Percentiles rank a stretch among this genome's conserved stretches.
Conservation (phyloP, 2,888 invertebrate species). For the Timema cristinae region DNA sequence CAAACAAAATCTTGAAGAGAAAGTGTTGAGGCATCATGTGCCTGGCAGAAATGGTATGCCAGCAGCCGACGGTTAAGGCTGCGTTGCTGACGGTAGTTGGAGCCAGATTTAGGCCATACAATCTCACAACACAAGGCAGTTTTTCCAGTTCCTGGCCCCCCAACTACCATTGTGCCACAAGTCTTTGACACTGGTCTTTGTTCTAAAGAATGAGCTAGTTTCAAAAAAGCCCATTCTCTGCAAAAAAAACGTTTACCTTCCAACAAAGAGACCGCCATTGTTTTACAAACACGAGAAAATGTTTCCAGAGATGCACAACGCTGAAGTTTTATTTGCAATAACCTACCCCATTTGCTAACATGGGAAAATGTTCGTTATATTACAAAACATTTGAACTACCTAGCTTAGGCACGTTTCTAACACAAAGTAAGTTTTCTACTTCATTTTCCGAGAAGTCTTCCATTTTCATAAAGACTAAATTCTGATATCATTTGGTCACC, state of each 20-base stretch:
- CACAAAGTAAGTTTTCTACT: too few species aligned
- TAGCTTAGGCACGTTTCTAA: too few species aligned
- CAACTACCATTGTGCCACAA: slow-evolving; percentile 83
- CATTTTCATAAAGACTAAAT: too few species aligned
- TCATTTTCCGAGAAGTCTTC: too few species aligned
- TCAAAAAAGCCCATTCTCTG: slow-evolving; percentile 94
- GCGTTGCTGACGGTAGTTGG: slow-evolving; percentile 64
- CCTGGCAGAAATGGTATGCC: slow-evolving; percentile 75
- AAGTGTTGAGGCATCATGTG: slow-evolving; percentile 78
- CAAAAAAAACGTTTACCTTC: slow-evolving; percentile 71
- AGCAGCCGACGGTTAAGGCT: slow-evolving; percentile 73
- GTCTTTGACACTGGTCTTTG: slow-evolving; percentile 79
- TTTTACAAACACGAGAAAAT: background rate
- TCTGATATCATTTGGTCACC: too few species aligned
- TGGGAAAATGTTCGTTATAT: too few species aligned
- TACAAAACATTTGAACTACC: too few species aligned
- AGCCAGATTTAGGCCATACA: slow-evolving; percentile 64
- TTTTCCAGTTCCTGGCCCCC: slow-evolving; percentile 92
- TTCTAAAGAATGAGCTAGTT: slow-evolving; percentile 86
- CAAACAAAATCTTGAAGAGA: slow-evolving; percentile 82
- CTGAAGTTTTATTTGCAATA: too few species aligned
- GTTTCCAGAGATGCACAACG: too few species aligned
- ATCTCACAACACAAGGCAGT: slow-evolving; percentile 83
- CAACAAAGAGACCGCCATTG: slow-evolving; percentile 31
- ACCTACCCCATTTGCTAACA: too few species aligned